Conservation (phyloP, 1,140 invertebrate genomes). For the Aphelinus certus region DNA sequence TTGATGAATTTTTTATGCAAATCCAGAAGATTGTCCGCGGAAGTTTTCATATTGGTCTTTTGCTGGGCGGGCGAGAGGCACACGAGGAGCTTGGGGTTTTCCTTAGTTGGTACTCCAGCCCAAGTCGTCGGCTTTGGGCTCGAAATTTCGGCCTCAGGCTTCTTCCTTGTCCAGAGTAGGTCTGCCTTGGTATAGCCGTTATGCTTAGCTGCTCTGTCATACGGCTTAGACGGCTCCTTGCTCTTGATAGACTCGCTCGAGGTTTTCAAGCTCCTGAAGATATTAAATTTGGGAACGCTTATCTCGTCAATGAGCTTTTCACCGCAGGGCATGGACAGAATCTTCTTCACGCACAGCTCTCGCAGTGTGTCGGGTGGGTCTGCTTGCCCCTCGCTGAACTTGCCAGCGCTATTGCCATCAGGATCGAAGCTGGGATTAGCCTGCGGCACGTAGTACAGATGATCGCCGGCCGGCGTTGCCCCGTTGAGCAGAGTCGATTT, state of each 20-base stretch:
- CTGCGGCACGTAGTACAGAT: conserved; percentile 47
- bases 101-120: conserved; percentile 69
- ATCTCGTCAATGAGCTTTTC: conserved; percentile 73
- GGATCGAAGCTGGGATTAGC: neutral
- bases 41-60: conserved; percentile 62
- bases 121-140: conserved; percentile 61
- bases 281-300: conserved; percentile 69
- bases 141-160: neutral
- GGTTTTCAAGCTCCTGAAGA: conserved; percentile 63
- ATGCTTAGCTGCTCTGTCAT: neutral
- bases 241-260: conserved; percentile 46
- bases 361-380: conserved; percentile 46
- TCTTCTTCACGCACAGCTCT: conserved; percentile 71
- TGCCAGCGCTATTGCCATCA: neutral
- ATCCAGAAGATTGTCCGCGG: conserved; percentile 71
- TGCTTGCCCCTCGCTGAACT: neutral
- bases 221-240: neutral
- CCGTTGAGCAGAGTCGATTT: no score
- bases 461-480: conserved; percentile 31
- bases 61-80: conserved; percentile 79
- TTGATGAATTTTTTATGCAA: conserved; percentile 75
- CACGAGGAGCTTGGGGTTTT: conserved; percentile 70
- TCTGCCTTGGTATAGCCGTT: neutral
- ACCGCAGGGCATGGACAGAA: conserved; percentile 74
- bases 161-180: neutral